Evolutionary conservation across 2,797 vertebrate species (phyloP).

Genomic region (Poeciliopsis gracilis): DNA sequence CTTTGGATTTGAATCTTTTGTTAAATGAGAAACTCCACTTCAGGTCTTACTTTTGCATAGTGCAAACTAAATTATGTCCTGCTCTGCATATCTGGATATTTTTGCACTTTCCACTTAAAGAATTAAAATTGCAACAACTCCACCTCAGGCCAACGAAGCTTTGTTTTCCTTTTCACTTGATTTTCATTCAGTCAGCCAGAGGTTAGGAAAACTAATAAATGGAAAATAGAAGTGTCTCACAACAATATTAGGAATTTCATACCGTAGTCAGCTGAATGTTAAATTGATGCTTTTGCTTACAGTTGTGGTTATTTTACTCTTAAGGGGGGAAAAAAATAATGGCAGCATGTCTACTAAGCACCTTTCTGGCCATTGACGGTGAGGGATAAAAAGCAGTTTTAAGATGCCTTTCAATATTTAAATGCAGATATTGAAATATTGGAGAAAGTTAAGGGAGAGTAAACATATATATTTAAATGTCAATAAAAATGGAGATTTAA

Average conservation of each 20-base stretch:
- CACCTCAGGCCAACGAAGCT: slow-evolving; percentile 23
- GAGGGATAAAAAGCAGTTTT: background rate
- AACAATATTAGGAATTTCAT: slow-evolving; percentile 48
- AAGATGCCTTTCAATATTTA: background rate
- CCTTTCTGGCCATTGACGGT: background rate
- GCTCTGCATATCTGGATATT: slow-evolving; percentile 1
- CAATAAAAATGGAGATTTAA: slow-evolving; percentile 7
- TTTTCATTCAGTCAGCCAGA: slow-evolving; percentile 35
- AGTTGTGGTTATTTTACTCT: slow-evolving; percentile 32
- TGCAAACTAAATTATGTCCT: background rate
- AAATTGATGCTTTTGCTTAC: slow-evolving; percentile 22
- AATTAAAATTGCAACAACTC: slow-evolving; percentile 33
- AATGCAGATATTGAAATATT: background rate
- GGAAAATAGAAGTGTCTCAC: slow-evolving; percentile 47
- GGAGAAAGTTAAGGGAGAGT: background rate
- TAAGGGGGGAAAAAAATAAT: slow-evolving; percentile 19
- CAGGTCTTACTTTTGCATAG: background rate
- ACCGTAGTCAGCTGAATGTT: slow-evolving; percentile 20
- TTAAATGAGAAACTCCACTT: background rate
- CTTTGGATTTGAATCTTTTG: slow-evolving; percentile 9
- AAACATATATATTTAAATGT: too few species aligned
- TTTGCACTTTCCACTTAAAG: slow-evolving; percentile 33
- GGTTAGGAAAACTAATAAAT: slow-evolving; percentile 63
- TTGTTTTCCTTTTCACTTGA: slow-evolving; percentile 18
- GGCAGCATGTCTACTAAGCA: background rate